Evolutionary conservation across 2,113 vertebrate genomes (phyloP), one percentile per base, ranked within the genome.

Genomic region (Anas platyrhynchos): DNA sequence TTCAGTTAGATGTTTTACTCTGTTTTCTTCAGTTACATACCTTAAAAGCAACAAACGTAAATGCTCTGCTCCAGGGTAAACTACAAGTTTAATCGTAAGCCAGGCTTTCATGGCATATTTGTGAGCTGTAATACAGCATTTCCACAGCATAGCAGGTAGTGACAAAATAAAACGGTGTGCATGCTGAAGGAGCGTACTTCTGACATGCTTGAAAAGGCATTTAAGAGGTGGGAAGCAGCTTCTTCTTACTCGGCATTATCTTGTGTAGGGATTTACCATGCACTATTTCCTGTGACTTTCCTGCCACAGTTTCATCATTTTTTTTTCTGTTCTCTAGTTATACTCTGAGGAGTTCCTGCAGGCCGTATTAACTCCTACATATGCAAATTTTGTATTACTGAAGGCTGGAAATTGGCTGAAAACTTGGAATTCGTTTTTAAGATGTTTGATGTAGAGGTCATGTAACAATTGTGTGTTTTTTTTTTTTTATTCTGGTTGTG

Each of bases 401-500:
- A 71, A 83, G 15, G n/a, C 29, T 55, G 85, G 44, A 74, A 83
- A 85, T 78, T 48, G 67, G 41, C 44, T 91, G 86, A 72, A 91
- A 92, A 79, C 56, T 67, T 89, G 62, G 50, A 67, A 74, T n/a
- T 61, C 14, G 23, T 50, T 65, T 27, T 94, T 93, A 93, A 93
- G 36, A 78, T 62, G 94, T 78, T 46, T 83, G 17, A 29, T 71
- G 43, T 76, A 79, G 69, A 15, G 3, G 29, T 91, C 32, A 46
- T 91, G 75, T 91, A 88, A 73, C 85, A 59, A 59, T 56, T 73
- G 4, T 26, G 4, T 3, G 22, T 74, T 94, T 93, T 56, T 32
- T 25, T 96, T 95, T 94, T 59, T 32, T 32, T 86, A 67, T 34
- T 91, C 26, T 90, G 91, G 67, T 93, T 93, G 72, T 74, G 32